Evolutionary conservation across 2,797 vertebrate species (phyloP).

Genomic region (Muscicapa comitata): DNA sequence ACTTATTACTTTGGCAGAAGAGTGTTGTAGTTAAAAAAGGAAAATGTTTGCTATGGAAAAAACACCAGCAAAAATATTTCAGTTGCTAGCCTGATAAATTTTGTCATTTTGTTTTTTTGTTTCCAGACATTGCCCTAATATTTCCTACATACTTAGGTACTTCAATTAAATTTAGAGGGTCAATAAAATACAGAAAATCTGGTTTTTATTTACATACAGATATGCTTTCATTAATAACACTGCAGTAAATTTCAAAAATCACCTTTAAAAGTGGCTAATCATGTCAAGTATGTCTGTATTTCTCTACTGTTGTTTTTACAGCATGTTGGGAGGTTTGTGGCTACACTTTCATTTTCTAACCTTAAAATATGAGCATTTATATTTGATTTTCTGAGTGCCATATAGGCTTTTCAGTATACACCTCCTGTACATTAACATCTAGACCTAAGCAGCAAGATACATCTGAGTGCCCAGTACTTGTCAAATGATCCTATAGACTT

Average conservation of each 20-base stretch:
- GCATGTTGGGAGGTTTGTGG: background rate
- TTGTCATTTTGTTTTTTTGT: background rate
- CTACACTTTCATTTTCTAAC: background rate
- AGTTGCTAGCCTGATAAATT: background rate
- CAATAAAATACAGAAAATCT: background rate
- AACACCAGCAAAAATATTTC: background rate
- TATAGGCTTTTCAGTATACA: rapidly evolving
- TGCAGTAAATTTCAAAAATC: background rate
- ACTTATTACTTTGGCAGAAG: background rate
- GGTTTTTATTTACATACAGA: background rate
- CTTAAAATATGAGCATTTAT: background rate
- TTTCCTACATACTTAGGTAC: background rate
- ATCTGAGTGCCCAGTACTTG: background rate
- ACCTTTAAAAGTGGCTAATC: background rate
- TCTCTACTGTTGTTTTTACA: background rate
- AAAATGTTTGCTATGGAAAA: background rate
- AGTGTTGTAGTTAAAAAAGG: background rate
- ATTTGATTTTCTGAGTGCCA: background rate
- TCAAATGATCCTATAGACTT: background rate
- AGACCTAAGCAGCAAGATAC: background rate
- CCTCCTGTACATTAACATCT: background rate
- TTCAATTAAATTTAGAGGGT: background rate
- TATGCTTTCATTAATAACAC: background rate
- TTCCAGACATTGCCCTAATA: background rate
- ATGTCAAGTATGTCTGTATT: background rate